phyloP scores from a whole-genome alignment of 2,113 vertebrate species.

The Phalacrocorax carbo region DNA sequence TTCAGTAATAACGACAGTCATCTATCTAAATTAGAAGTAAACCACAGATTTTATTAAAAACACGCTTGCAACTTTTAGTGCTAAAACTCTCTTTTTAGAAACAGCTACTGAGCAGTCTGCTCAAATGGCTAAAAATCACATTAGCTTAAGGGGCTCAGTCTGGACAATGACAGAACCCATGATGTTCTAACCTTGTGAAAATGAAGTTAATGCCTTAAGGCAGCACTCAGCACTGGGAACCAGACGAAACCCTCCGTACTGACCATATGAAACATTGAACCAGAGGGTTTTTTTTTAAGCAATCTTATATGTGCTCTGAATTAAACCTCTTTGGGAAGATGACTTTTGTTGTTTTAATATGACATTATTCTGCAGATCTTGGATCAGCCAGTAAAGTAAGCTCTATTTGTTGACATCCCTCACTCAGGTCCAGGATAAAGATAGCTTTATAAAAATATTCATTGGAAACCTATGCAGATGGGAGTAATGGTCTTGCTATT shows the following conservation, averaged over 20 bases:
- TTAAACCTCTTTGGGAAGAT: not conserved
- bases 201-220: not conserved
- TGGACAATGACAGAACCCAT: not conserved
- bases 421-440: not conserved
- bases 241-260: accelerated
- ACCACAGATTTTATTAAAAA: not conserved
- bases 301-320: not conserved
- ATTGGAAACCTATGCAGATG: not conserved
- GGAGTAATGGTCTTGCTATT: not conserved
- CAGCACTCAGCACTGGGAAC: not conserved
- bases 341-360: not conserved
- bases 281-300: not conserved
- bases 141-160: not conserved
- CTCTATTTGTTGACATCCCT: not conserved
- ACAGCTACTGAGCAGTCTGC: not conserved
- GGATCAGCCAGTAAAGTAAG: not conserved
- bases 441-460: not conserved
- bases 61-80: not conserved
- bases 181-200: not conserved
- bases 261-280: not conserved
- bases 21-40: not conserved
- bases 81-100: not conserved
- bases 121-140: not conserved
- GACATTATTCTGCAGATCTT: not conserved
- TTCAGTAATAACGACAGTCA: not conserved